A percentile compares a stretch with the other conserved stretches of the same genome.
These are phyloP conservation scores for Eublepharis macularius DNA, from an alignment of 2,113 vertebrate genomes.

Conservation along the genomic window DNA sequence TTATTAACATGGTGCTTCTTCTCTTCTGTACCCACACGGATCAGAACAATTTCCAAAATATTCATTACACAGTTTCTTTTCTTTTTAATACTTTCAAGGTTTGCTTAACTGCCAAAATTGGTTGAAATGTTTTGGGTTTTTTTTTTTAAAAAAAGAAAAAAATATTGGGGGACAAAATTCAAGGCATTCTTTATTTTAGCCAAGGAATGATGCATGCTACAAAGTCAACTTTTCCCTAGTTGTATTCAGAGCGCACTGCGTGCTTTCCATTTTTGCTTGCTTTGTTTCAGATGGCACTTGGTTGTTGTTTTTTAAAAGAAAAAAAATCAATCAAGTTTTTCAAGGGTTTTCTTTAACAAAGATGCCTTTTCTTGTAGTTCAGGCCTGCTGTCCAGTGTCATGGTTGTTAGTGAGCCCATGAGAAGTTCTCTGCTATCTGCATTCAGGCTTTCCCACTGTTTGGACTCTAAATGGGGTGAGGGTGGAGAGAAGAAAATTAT, in stretches of 20 bases:
- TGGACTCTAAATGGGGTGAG: conserved; percentile 77
- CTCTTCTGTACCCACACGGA: not conserved
- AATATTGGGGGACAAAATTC: conserved; percentile 74
- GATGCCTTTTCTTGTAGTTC: conserved; percentile 92
- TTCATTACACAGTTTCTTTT: conserved; percentile 6
- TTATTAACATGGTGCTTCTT: not conserved
- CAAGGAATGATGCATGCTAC: conserved; percentile 84
- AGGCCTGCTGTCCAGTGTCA: conserved; percentile 89
- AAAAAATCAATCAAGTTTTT: conserved; percentile 74
- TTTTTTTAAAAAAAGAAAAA: not conserved
- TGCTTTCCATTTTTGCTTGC: conserved; percentile 27
- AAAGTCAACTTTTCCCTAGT: conserved; percentile 71
- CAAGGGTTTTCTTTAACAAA: conserved; percentile 88
- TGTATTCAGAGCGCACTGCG: conserved; percentile 72
- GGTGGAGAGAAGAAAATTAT: conserved; percentile 24
- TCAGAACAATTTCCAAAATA: conserved; percentile 41
- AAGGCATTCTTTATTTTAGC: conserved; percentile 83
- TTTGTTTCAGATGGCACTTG: conserved; percentile 78
- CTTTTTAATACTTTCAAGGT: not conserved
- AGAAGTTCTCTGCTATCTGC: conserved; percentile 86
- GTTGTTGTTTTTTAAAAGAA: conserved; percentile 33
- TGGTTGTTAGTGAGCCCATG: conserved; percentile 84
- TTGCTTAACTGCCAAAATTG: conserved; percentile 24
- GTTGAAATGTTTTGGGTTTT: too few relatives aligned
- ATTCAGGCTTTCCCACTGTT: conserved; percentile 89